These are phyloP conservation scores for Orius laevigatus DNA, from an alignment of 1,140 invertebrate species.

Conservation along the genomic window DNA sequence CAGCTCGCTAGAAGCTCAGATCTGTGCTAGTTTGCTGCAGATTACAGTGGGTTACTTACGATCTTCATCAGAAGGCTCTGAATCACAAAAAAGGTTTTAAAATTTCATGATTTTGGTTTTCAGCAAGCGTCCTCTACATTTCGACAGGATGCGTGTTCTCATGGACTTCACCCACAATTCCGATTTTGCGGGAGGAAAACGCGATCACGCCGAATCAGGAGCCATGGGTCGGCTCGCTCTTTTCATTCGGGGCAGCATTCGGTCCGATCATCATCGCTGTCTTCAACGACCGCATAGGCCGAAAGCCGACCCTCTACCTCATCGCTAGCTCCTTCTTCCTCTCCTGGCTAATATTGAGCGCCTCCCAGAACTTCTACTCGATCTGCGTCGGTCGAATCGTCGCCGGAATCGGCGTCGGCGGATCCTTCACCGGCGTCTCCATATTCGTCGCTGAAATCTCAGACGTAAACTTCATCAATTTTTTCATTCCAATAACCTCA, in stretches of 20 bases:
- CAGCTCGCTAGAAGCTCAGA: too few relatives aligned
- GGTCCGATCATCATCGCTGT: not conserved
- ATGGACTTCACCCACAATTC: conserved; percentile 10
- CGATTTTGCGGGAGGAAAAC: not conserved
- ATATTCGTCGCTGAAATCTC: conserved; percentile 13
- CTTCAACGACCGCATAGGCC: not conserved
- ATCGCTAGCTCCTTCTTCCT: not conserved
- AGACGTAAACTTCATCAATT: conserved; percentile 1
- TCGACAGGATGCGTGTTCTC: conserved; percentile 1
- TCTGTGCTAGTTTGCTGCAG: too few relatives aligned
- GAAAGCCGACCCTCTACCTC: not conserved
- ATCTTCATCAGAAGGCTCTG: too few relatives aligned
- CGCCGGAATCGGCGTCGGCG: conserved; percentile 1
- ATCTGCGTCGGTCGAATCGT: conserved; percentile 7
- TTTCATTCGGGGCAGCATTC: not conserved
- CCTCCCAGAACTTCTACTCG: not conserved
- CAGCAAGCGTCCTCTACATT: conserved; percentile 9
- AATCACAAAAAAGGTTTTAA: too few relatives aligned
- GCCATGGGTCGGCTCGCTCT: conserved; percentile 9
- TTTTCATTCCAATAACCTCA: not conserved
- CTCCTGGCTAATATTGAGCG: conserved; percentile 5
- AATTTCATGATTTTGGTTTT: not conserved
- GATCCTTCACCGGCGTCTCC: conserved; percentile 1
- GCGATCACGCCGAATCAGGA: not conserved
- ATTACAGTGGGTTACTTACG: too few relatives aligned